A percentile compares a stretch with the other conserved stretches of the same genome.
These are phyloP conservation scores for Anhinga anhinga DNA, from an alignment of 2,113 vertebrate genomes.

Conservation along the genomic window DNA sequence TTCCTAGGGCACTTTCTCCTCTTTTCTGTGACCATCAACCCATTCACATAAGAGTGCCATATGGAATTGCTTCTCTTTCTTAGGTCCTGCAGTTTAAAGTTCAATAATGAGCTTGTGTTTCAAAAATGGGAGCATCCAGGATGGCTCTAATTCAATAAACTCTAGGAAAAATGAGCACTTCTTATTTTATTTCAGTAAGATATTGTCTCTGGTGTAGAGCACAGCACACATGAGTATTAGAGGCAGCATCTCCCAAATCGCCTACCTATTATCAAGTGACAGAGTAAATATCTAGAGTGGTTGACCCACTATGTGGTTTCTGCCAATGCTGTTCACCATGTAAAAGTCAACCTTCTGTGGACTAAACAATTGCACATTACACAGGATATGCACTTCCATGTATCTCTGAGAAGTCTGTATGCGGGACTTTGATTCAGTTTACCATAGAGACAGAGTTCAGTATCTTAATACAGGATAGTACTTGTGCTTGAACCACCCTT, in stretches of 20 bases:
- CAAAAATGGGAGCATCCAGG: neutral
- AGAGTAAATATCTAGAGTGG: neutral
- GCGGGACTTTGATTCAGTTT: neutral
- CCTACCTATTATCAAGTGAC: neutral
- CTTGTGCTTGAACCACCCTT: neutral
- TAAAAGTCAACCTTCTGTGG: neutral
- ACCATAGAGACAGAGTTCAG: neutral
- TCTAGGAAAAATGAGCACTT: neutral
- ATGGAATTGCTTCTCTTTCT: neutral
- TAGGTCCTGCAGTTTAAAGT: neutral
- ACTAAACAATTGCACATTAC: neutral
- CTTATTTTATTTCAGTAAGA: neutral
- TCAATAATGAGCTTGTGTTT: neutral
- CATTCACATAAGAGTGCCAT: neutral
- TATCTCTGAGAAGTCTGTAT: neutral
- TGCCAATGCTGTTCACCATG: neutral
- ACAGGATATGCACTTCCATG: no score
- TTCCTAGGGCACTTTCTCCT: neutral
- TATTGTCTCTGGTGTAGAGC: neutral
- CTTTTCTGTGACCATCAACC: neutral
- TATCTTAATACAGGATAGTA: neutral
- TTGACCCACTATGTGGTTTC: neutral
- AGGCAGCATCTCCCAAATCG: neutral
- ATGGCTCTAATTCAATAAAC: neutral
- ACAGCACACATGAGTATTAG: neutral